Evolutionary conservation across 2,797 vertebrate genomes (phyloP).

Genomic region (Squalus acanthias): DNA sequence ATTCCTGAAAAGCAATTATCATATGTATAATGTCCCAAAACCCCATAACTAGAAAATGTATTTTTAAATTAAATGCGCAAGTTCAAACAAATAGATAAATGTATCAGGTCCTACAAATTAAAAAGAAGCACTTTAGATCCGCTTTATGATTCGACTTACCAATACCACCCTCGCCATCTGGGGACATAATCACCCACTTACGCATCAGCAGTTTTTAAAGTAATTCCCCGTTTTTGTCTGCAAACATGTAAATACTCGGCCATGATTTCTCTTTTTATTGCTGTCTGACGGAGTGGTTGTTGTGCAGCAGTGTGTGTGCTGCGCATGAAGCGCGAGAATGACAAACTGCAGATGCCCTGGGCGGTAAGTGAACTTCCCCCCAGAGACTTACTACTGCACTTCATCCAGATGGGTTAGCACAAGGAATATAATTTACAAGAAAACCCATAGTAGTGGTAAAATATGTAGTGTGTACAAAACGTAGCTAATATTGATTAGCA

Average conservation of each 20-base stretch:
- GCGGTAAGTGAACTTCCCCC: not conserved
- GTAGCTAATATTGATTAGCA: not conserved
- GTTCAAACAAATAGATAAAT: not conserved
- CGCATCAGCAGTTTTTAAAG: slow-evolving; percentile 5
- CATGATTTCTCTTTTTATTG: slow-evolving; percentile 66
- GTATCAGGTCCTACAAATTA: not conserved
- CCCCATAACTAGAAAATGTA: not conserved
- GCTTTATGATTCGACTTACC: slow-evolving; percentile 15
- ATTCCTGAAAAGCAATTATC: not conserved
- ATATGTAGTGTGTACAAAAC: not conserved
- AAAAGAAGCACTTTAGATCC: not conserved
- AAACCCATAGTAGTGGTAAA: not conserved
- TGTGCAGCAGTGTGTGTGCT: not conserved
- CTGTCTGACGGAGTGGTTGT: not conserved
- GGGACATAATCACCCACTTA: slow-evolving; percentile 15
- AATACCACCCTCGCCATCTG: slow-evolving; percentile 26
- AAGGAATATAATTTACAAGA: not conserved
- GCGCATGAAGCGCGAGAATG: not conserved
- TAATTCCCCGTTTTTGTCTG: slow-evolving; percentile 51
- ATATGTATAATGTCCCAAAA: not conserved
- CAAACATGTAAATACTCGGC: slow-evolving; percentile 77
- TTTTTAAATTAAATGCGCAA: not conserved
- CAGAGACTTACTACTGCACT: not conserved
- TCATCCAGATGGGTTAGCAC: slow-evolving; percentile 18
- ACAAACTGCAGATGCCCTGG: slow-evolving; percentile 10